These are phyloP conservation scores for Propithecus perrieri DNA, from an alignment of 2,797 vertebrate genomes.

Conservation along the genomic window DNA sequence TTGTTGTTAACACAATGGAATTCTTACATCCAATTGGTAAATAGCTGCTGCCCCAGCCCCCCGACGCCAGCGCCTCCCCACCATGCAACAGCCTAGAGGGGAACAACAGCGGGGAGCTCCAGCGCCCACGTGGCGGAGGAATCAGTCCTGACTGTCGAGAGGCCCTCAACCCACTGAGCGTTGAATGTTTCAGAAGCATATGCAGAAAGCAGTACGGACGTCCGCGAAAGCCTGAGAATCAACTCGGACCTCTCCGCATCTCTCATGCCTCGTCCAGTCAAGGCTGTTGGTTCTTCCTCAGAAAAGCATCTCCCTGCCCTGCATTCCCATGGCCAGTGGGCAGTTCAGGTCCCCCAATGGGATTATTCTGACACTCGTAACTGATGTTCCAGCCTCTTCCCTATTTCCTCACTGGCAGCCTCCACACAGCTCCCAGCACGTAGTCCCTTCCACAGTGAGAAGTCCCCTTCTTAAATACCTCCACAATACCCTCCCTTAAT, in stretches of 20 bases:
- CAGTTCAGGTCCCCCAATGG: too few relatives aligned
- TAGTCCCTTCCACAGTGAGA: neutral
- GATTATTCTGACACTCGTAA: neutral
- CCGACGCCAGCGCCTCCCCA: neutral
- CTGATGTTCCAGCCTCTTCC: neutral
- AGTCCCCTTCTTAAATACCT: neutral
- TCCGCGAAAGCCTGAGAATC: neutral
- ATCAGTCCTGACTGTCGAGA: rapidly evolving
- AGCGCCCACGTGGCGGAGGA: rapidly evolving
- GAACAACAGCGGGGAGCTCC: neutral
- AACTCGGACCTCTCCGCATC: too few relatives aligned
- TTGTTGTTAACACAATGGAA: neutral
- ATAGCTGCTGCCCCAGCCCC: neutral
- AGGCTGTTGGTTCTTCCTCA: neutral
- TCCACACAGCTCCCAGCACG: neutral
- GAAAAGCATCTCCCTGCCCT: neutral
- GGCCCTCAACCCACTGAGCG: rapidly evolving
- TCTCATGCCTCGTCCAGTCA: neutral
- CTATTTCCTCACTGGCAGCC: neutral
- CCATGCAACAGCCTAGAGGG: neutral
- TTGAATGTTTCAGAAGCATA: too few relatives aligned
- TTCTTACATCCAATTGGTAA: neutral
- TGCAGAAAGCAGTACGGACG: neutral
- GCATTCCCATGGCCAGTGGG: rapidly evolving
- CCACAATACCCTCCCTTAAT: neutral